phyloP scores from a whole-genome alignment of 2,113 vertebrate genomes.

The Bombycilla garrulus region DNA sequence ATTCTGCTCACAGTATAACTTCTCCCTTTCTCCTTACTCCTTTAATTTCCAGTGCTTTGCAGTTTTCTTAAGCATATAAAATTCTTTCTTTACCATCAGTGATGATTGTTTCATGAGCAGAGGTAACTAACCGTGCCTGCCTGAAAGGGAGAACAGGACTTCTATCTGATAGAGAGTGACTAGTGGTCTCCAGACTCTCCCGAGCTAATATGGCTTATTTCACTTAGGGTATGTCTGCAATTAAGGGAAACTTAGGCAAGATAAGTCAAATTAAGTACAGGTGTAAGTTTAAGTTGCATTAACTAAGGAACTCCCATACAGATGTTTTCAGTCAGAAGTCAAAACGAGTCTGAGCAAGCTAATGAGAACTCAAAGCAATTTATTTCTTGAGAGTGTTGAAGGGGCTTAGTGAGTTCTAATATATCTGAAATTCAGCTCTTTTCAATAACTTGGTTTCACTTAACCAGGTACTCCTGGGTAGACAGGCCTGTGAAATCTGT shows the following conservation, averaged over 20 bases:
- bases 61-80: not conserved
- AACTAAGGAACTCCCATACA: not conserved
- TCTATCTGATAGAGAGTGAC: not conserved
- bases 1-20: not conserved
- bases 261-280: slow-evolving; percentile 18
- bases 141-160: not conserved
- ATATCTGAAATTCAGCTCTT: not conserved
- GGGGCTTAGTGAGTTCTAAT: not conserved
- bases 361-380: slow-evolving; percentile 21
- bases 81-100: not conserved
- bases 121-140: not conserved
- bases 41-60: not conserved
- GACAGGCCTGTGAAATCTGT: not conserved
- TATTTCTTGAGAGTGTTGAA: not conserved
- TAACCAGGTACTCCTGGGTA: not conserved
- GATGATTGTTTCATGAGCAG: not conserved
- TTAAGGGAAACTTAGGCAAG: not conserved
- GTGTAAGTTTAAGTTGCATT: slow-evolving; percentile 6
- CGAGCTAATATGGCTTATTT: not conserved
- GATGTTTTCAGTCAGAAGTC: not conserved
- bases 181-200: not conserved
- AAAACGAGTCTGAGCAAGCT: slow-evolving; percentile 2
- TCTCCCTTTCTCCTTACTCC: not conserved
- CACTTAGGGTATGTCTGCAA: not conserved
- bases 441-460: slow-evolving; percentile 2